Percentiles rank a stretch among this genome's conserved stretches.
These are phyloP conservation scores for Aphis gossypii DNA, from an alignment of 1,140 invertebrate species.

Conservation along the genomic window DNA sequence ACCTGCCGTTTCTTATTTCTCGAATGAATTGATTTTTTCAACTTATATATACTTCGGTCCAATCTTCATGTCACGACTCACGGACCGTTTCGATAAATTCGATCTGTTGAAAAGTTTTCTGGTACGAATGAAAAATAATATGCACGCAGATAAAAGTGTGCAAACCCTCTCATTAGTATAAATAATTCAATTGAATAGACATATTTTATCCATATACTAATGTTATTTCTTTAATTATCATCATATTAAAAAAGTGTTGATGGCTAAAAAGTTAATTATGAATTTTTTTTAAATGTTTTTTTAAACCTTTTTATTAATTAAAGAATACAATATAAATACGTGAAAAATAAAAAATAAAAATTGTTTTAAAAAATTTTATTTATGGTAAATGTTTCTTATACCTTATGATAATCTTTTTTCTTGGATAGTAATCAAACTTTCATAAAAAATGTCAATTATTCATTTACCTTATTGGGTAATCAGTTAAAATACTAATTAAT, in stretches of 20 bases:
- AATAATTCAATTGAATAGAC: background rate
- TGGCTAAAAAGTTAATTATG: background rate
- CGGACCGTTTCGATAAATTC: background rate
- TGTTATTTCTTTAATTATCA: background rate
- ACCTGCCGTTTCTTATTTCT: background rate
- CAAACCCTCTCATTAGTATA: background rate
- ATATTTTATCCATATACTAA: background rate
- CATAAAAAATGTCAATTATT: background rate
- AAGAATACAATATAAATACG: background rate
- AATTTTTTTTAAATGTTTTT: background rate
- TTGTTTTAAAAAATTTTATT: background rate
- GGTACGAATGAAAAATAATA: background rate
- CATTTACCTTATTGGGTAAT: background rate
- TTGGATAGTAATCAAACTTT: background rate
- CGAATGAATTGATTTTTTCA: background rate
- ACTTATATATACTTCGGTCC: background rate
- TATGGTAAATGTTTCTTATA: background rate
- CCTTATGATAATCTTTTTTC: background rate
- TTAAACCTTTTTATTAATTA: background rate
- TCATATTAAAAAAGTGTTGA: background rate
- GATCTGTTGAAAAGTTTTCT: background rate
- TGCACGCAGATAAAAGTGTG: background rate
- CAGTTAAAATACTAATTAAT: background rate
- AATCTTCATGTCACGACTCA: background rate
- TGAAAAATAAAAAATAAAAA: background rate